Percentiles rank a stretch among this genome's conserved stretches.
phyloP scores from a whole-genome alignment of 2,797 vertebrate species.

The Buphagus erythrorhynchus region DNA sequence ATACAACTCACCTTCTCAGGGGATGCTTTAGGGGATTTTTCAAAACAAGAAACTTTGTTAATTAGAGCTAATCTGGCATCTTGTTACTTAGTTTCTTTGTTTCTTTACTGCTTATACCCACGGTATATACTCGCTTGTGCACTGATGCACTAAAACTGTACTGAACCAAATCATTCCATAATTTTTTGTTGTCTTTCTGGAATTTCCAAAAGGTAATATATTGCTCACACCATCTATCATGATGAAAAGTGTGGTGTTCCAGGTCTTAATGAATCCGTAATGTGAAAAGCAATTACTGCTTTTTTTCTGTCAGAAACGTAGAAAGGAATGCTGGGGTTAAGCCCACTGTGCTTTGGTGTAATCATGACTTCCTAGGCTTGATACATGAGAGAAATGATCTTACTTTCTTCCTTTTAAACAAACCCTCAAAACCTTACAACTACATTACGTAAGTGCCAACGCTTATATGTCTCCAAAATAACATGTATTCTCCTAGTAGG shows the following conservation, averaged over 20 bases:
- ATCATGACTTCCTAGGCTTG: neutral
- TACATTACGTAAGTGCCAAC: neutral
- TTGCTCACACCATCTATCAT: rapidly evolving
- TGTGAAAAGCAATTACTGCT: neutral
- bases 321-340: neutral
- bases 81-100: neutral
- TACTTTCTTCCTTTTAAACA: neutral
- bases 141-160: neutral
- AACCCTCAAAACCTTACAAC: rapidly evolving
- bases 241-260: neutral
- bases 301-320: neutral
- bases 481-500: rapidly evolving
- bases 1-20: neutral
- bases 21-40: neutral
- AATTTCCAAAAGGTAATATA: neutral
- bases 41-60: neutral
- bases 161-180: neutral
- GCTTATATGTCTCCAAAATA: rapidly evolving
- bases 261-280: neutral
- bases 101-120: neutral
- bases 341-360: neutral
- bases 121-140: rapidly evolving
- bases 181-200: neutral
- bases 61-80: neutral
- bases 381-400: neutral